Base-by-base conservation (phyloP, 2,888 invertebrate species). In the Thysanoteuthis rhombus region DNA sequence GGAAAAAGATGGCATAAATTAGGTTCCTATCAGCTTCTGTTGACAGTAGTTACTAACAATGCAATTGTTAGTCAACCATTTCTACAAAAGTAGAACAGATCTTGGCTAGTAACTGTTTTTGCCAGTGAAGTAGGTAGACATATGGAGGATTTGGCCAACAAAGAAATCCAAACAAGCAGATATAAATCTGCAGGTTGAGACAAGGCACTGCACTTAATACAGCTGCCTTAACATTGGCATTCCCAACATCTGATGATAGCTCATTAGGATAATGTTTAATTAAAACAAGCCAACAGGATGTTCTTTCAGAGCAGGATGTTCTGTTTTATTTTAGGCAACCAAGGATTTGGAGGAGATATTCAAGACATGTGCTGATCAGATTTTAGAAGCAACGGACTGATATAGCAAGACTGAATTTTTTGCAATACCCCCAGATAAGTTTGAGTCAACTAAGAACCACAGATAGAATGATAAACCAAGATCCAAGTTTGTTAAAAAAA, bases 271-370 rank as follows among this genome's bases (percentile, higher is more conserved):
- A 75, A 75, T 75, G 75, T 75, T 75, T 75, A 75, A 75, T 75
- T 75, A 75, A 75, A 75, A 75, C 75, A 75, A 75, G 75, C 75
- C n/a, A n/a, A n/a, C 75, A 75, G 75, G 75, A 75, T 75, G 75
- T 75, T 75, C 75, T n/a, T n/a, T 8, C n/a, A 75, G 75, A 19
- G 75, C 75, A 75, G n/a, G 75, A 75, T 75, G 75, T 75, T 75
- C 75, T n/a, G 75, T n/a, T 75, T 36, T 75, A 75, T 75, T 75
- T 75, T 75, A n/a, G 75, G 36, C 75, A 75, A 36, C n/a, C 1
- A 75, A 10, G 8, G n/a, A 36, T n/a, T 4, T n/a, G 4, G 36
- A n/a, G 1, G 10, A n/a, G 36, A 75, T n/a, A 36, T 75, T n/a
- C 16, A 75, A 12, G 10, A 75, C 36, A 19, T n/a, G 2, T 16